These are phyloP conservation scores for Pseudorhiza aurosa DNA, from an alignment of 30 jellyfish, hydroid and myxozoan genomes.

Conservation along the genomic window DNA sequence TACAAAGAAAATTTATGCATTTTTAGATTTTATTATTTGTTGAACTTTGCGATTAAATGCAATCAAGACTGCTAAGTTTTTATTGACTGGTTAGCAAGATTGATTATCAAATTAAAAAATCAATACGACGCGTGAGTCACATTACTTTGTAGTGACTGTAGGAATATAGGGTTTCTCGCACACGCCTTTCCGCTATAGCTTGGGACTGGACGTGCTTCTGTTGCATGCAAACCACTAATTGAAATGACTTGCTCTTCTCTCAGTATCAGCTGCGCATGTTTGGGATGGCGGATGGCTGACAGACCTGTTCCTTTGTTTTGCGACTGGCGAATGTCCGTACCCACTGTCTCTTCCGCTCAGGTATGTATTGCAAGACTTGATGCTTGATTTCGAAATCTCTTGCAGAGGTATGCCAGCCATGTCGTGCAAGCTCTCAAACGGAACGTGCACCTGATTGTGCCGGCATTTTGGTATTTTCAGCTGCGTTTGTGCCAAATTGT, in stretches of 20 bases:
- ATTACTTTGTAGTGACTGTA: no score
- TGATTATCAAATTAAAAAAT: no score
- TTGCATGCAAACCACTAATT: no score
- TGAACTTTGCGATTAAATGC: no score
- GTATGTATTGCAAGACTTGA: constrained; percentile 82
- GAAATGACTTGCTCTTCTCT: constrained; percentile 19
- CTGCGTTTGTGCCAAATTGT: constrained; percentile 87
- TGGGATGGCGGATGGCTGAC: constrained; percentile 41
- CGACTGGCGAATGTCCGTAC: constrained; percentile 90
- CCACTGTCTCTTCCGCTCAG: constrained; percentile 89
- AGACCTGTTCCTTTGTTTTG: constrained; percentile 40
- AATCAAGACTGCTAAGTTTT: no score
- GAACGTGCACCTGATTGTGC: constrained; percentile 47
- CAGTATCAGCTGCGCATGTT: background rate
- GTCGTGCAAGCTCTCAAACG: constrained; percentile 45
- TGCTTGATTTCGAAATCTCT: constrained; percentile 73
- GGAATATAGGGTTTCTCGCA: no score
- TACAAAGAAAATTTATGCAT: no score
- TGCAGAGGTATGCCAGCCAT: constrained; percentile 61
- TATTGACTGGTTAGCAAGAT: no score
- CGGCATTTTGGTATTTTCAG: constrained; percentile 74
- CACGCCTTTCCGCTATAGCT: no score
- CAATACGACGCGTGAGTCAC: no score
- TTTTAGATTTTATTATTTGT: no score
- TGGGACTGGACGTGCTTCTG: no score